Evolutionary conservation across 2,113 vertebrate species (phyloP).

Genomic region (Scopus umbretta): DNA sequence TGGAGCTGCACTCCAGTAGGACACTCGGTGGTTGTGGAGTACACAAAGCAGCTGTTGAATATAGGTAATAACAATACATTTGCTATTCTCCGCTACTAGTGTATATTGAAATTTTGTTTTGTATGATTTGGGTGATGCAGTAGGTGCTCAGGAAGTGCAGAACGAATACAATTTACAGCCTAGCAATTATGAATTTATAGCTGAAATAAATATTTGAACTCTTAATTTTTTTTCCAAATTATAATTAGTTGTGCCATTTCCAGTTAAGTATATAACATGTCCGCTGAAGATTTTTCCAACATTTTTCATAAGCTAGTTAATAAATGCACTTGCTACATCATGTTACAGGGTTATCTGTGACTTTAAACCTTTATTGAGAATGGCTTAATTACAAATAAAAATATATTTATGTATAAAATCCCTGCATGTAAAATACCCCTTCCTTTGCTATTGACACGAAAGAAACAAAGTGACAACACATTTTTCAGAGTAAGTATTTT

Average conservation of each 20-base stretch:
- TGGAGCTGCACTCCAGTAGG: background rate
- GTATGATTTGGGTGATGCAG: background rate
- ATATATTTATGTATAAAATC: slow-evolving; percentile 77
- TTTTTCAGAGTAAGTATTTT: background rate
- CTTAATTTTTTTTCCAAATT: background rate
- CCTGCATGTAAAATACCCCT: slow-evolving; percentile 71
- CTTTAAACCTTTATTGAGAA: slow-evolving; percentile 70
- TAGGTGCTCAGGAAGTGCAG: background rate
- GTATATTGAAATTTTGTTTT: background rate
- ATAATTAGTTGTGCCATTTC: background rate
- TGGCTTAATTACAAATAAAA: slow-evolving; percentile 75
- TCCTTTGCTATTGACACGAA: slow-evolving; percentile 34
- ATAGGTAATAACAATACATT: background rate
- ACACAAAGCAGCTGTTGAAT: background rate
- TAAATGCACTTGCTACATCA: background rate
- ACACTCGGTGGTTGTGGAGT: background rate
- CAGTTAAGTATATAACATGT: background rate
- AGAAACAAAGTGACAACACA: background rate
- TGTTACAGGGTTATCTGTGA: background rate
- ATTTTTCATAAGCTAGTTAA: background rate
- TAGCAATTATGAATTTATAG: background rate
- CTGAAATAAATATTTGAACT: background rate
- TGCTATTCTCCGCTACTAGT: background rate
- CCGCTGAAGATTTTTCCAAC: background rate
- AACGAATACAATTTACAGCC: background rate